Evolutionary conservation across 1,140 invertebrate genomes (phyloP).

Genomic region (Drosophila malerkotliana): DNA sequence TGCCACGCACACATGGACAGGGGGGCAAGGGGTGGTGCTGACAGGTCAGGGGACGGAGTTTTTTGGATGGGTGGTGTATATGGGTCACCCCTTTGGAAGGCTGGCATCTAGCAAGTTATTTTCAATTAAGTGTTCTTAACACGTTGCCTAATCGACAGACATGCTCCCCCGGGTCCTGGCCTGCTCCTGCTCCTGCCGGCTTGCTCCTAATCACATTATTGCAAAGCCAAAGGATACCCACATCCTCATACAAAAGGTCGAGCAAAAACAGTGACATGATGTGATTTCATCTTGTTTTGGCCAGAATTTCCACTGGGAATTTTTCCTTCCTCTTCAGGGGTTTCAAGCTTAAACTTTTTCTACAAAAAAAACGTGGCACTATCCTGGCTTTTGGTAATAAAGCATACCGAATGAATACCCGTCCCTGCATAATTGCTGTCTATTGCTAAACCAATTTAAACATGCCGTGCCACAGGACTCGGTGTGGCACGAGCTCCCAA

Average conservation of each 20-base stretch:
- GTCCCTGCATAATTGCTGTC: constrained; percentile 33
- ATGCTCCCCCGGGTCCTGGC: constrained; percentile 31
- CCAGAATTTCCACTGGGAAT: constrained; percentile 8
- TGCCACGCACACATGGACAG: constrained; percentile 19
- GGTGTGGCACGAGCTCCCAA: constrained; percentile 10
- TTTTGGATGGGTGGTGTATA: constrained; percentile 1
- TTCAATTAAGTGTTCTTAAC: constrained; percentile 58
- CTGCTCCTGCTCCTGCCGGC: constrained; percentile 1
- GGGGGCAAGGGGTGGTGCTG: constrained; percentile 11
- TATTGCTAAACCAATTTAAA: constrained; percentile 41
- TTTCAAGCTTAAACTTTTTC: background rate
- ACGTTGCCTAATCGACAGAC: constrained; percentile 48
- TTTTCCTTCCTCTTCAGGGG: background rate
- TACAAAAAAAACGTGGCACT: background rate
- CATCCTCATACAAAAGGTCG: constrained; percentile 30
- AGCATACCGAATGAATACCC: background rate
- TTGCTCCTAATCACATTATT: constrained; percentile 34
- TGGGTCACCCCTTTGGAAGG: constrained; percentile 20
- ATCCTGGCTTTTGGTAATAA: constrained; percentile 5
- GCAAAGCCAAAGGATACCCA: constrained; percentile 30
- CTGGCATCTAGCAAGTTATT: constrained; percentile 43
- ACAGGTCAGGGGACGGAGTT: constrained; percentile 7
- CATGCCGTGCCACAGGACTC: constrained; percentile 29
- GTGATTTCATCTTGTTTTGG: constrained; percentile 20
- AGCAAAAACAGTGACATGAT: constrained; percentile 30